Percentiles rank a stretch among this genome's conserved stretches.
Evolutionary conservation across 2,113 vertebrate genomes (phyloP).

Genomic region (Pelmatolapia mariae): DNA sequence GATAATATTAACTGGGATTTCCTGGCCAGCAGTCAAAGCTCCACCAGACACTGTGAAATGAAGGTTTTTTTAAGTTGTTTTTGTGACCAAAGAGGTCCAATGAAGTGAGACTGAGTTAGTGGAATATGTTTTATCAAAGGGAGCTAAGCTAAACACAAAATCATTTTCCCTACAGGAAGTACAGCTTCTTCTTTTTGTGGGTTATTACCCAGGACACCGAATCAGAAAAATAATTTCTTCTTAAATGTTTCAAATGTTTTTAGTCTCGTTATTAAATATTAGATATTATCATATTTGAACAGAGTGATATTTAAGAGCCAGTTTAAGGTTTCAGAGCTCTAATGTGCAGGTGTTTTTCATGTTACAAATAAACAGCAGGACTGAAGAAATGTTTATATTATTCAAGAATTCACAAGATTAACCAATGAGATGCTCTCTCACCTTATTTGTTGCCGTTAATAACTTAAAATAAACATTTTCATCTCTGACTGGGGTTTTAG

Average conservation of each 20-base stretch:
- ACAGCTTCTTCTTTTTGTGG: neutral
- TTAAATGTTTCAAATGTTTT: neutral
- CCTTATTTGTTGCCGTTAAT: neutral
- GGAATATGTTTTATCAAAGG: neutral
- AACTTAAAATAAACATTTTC: neutral
- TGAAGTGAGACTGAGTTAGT: neutral
- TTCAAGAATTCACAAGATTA: neutral
- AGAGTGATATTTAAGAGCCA: neutral
- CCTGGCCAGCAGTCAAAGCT: neutral
- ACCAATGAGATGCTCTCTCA: neutral
- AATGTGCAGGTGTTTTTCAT: neutral
- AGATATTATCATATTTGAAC: neutral
- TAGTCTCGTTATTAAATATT: neutral
- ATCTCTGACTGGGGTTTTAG: neutral
- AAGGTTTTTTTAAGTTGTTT: neutral
- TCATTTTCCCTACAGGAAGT: neutral
- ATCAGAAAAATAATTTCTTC: neutral
- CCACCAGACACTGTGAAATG: neutral
- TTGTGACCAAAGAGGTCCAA: neutral
- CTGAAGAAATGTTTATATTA: neutral
- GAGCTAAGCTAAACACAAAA: neutral
- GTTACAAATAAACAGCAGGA: neutral
- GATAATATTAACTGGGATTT: neutral
- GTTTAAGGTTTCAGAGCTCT: neutral
- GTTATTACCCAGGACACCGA: neutral